These are phyloP conservation scores for Drosophila lutescens DNA, from an alignment of 2,888 invertebrate genomes.

Conservation along the genomic window DNA sequence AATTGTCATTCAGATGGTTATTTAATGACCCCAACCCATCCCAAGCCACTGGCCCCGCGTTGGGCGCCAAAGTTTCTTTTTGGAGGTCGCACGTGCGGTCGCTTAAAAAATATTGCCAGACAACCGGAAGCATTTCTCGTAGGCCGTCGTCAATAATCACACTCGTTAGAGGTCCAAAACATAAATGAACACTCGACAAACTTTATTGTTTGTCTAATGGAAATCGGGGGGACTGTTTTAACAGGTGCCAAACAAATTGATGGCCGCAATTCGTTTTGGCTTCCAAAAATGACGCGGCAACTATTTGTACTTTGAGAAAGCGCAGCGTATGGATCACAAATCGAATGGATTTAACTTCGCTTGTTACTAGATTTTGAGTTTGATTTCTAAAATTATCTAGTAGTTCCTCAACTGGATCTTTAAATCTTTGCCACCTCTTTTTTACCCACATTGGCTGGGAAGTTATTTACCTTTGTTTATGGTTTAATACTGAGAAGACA, in stretches of 20 bases:
- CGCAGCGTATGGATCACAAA: not conserved
- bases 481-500: conserved; percentile 13
- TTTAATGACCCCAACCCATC: conserved; percentile 51
- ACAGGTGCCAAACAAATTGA: conserved; percentile 22
- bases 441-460: not conserved
- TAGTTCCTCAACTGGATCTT: not conserved
- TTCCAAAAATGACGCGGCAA: conserved; percentile 8
- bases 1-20: conserved; percentile 69
- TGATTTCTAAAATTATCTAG: not conserved
- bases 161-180: conserved; percentile 37
- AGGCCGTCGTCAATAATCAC: conserved; percentile 22
- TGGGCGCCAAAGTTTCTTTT: conserved; percentile 44
- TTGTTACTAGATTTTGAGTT: not conserved
- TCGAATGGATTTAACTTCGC: conserved; percentile 2
- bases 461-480: conserved; percentile 11
- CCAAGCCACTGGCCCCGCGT: conserved; percentile 20
- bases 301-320: conserved; percentile 7
- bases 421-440: not conserved
- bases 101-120: conserved; percentile 37
- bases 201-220: conserved; percentile 34
- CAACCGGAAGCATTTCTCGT: conserved; percentile 66
- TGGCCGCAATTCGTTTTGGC: conserved; percentile 19
- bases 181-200: conserved; percentile 1
- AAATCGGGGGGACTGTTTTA: conserved; percentile 27
- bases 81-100: conserved; percentile 64